Conservation (phyloP, 2,113 vertebrate species). For the Osmerus eperlanus region DNA sequence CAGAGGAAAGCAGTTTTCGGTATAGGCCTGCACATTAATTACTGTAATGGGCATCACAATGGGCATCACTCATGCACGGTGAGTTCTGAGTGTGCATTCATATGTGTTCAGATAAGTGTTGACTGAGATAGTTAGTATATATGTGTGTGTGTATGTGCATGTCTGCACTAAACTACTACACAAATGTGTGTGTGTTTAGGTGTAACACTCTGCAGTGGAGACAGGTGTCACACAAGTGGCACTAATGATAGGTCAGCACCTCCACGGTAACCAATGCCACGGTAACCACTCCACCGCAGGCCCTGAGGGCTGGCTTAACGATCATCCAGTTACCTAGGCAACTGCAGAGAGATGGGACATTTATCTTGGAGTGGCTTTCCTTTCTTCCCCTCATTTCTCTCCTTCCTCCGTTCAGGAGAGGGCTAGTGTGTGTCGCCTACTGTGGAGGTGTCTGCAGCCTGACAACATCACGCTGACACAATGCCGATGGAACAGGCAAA, state of each 20-base stretch:
- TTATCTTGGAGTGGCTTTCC: conserved; percentile 14
- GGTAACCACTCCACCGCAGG: conserved; percentile 36
- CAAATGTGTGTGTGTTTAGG: not conserved
- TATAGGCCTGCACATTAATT: too few species aligned
- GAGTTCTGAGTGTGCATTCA: too few species aligned
- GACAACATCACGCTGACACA: too few species aligned
- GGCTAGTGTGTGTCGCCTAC: too few species aligned
- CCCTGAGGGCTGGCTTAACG: conserved; percentile 36
- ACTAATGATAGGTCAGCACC: conserved; percentile 31
- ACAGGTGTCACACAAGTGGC: conserved; percentile 14
- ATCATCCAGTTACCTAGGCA: conserved; percentile 59
- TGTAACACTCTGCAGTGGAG: conserved; percentile 13
- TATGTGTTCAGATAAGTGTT: too few species aligned
- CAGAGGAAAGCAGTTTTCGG: not conserved
- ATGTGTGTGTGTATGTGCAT: not conserved
- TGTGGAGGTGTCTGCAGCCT: too few species aligned
- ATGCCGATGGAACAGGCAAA: too few species aligned
- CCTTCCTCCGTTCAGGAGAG: not conserved
- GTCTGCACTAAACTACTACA: too few species aligned
- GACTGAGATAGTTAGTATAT: too few species aligned
- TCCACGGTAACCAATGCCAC: not conserved
- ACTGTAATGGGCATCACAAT: too few species aligned
- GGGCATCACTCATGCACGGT: too few species aligned
- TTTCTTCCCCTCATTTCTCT: conserved; percentile 18
- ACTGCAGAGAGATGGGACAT: conserved; percentile 46